Evolutionary conservation across 1,140 invertebrate species (phyloP).

Genomic region (Drosophila funebris): DNA sequence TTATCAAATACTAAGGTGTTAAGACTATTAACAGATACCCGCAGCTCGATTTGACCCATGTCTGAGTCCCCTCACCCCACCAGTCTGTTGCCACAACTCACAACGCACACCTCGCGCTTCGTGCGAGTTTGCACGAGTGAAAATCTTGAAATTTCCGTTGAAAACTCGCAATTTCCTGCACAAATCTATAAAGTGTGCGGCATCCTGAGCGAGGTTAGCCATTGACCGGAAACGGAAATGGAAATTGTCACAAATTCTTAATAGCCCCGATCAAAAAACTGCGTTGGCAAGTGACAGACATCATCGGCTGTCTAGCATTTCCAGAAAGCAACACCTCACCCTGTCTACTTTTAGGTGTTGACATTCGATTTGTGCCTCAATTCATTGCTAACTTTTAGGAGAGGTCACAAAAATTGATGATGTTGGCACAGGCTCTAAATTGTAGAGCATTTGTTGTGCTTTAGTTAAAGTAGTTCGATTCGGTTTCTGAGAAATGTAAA

Average conservation of each 20-base stretch:
- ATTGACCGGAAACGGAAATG: slow-evolving; percentile 36
- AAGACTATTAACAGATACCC: slow-evolving; percentile 2
- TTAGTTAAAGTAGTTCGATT: too few relatives aligned
- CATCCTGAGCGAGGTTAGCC: slow-evolving; percentile 17
- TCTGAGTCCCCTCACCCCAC: neutral
- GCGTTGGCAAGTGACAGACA: neutral
- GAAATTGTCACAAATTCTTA: slow-evolving; percentile 46
- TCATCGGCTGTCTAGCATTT: neutral
- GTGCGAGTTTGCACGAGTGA: slow-evolving; percentile 22
- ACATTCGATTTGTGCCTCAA: too few relatives aligned
- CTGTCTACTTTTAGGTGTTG: slow-evolving; percentile 21
- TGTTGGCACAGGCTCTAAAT: too few relatives aligned
- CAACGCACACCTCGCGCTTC: neutral
- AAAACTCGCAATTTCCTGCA: slow-evolving; percentile 40
- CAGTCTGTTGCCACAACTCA: neutral
- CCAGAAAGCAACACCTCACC: neutral
- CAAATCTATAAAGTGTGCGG: slow-evolving; percentile 34
- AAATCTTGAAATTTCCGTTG: slow-evolving; percentile 33
- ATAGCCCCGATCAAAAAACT: slow-evolving; percentile 16
- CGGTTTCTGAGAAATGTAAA: too few relatives aligned
- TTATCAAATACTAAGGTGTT: slow-evolving; percentile 41
- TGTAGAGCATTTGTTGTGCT: too few relatives aligned
- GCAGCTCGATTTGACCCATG: slow-evolving; percentile 13
- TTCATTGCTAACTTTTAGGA: neutral
- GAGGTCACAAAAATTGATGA: too few relatives aligned